Percentiles rank a stretch among this genome's conserved stretches.
Evolutionary conservation across 2,797 vertebrate species (phyloP).

Genomic region (Amazona ochrocephala): DNA sequence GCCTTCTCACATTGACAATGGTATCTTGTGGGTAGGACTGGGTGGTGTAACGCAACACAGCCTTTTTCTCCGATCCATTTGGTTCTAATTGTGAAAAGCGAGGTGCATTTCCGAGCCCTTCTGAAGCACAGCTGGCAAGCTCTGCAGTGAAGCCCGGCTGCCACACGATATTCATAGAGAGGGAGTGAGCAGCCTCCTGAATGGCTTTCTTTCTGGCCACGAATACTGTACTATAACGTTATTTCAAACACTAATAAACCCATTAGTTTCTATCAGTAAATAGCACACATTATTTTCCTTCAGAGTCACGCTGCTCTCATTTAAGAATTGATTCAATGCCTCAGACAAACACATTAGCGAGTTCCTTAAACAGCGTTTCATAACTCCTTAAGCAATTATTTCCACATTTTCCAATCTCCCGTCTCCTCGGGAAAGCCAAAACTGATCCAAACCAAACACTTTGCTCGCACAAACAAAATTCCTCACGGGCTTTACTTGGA

Average conservation of each 20-base stretch:
- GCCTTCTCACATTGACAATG: neutral
- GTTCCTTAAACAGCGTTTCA: constrained; percentile 49
- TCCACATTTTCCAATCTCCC: constrained; percentile 60
- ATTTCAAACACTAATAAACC: constrained; percentile 59
- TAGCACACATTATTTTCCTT: constrained; percentile 17
- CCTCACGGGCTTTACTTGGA: neutral
- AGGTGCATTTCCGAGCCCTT: neutral
- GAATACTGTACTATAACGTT: constrained; percentile 6
- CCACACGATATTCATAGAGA: neutral
- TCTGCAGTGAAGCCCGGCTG: rapidly evolving
- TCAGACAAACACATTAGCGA: constrained; percentile 66
- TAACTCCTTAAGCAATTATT: constrained; percentile 68
- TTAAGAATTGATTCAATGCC: constrained; percentile 58
- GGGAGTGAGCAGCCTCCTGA: neutral
- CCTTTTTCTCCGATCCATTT: neutral
- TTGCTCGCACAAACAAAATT: constrained; percentile 26
- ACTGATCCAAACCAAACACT: constrained; percentile 48
- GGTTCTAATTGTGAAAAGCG: neutral
- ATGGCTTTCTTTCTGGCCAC: neutral
- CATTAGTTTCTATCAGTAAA: constrained; percentile 61
- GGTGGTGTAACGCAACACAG: neutral
- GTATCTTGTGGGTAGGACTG: rapidly evolving
- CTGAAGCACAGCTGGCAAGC: neutral
- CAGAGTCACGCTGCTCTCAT: constrained; percentile 18
- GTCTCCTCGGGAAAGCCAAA: constrained; percentile 18